Percentiles rank a stretch among this genome's conserved stretches.
phyloP scores from a whole-genome alignment of 2,113 vertebrate species.

The Aspiorhynchus laticeps region DNA sequence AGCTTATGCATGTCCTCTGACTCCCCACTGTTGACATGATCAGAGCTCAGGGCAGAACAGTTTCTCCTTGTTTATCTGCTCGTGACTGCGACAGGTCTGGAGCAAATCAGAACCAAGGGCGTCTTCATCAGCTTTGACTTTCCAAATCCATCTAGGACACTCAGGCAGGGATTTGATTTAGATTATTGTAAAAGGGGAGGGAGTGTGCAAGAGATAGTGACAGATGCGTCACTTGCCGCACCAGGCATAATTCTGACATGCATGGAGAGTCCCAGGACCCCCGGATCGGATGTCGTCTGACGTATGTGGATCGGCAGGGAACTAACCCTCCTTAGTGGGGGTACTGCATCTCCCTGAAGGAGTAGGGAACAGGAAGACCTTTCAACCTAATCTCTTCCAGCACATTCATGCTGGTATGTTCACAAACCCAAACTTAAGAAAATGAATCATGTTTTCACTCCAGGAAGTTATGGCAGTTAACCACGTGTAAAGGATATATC shows the following conservation, averaged over 20 bases:
- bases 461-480: background rate
- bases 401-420: background rate
- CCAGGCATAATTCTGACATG: slow-evolving; percentile 32
- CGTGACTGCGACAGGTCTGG: background rate
- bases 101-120: background rate
- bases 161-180: background rate
- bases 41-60: background rate
- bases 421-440: background rate
- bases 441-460: background rate
- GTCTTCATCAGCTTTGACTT: background rate
- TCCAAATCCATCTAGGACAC: slow-evolving; percentile 12
- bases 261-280: slow-evolving; percentile 24
- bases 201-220: slow-evolving; percentile 18
- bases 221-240: slow-evolving; percentile 42
- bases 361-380: slow-evolving; percentile 15
- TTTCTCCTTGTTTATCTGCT: slow-evolving; percentile 8
- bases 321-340: background rate
- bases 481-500: background rate
- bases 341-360: slow-evolving; percentile 2
- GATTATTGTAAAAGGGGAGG: background rate
- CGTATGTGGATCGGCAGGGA: slow-evolving; percentile 21
- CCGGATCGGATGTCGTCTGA: slow-evolving; percentile 40
- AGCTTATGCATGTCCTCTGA: slow-evolving; percentile 16
- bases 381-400: slow-evolving; percentile 14
- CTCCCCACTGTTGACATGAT: slow-evolving; percentile 8